phyloP scores from a whole-genome alignment of 2,888 invertebrate genomes.

The Orthosia gothica region DNA sequence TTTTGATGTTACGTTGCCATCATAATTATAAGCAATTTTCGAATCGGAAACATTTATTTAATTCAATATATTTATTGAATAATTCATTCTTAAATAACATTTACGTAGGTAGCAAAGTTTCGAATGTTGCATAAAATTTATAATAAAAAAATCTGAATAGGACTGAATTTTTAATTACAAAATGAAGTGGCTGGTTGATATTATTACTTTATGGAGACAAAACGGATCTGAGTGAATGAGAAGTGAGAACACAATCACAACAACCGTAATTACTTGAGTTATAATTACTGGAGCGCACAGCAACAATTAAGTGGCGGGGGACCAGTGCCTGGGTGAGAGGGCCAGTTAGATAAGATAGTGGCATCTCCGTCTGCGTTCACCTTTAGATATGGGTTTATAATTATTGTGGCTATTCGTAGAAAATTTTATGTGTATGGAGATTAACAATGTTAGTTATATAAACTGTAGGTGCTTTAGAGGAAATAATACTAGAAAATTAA shows the following conservation, averaged over 20 bases:
- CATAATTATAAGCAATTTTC: neutral
- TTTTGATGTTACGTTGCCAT: neutral
- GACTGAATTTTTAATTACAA: no score
- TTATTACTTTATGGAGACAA: neutral
- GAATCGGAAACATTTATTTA: neutral
- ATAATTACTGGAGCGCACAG: constrained; percentile 14
- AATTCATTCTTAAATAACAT: neutral
- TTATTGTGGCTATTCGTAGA: neutral
- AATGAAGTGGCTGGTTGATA: no score
- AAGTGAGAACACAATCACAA: neutral
- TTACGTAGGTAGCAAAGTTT: neutral
- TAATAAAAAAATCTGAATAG: neutral
- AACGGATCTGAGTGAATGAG: neutral
- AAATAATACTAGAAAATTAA: neutral
- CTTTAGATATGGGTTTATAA: constrained; percentile 1
- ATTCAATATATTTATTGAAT: constrained; percentile 1
- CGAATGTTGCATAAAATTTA: constrained; percentile 9
- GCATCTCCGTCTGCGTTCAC: neutral
- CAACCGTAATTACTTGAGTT: constrained; percentile 11
- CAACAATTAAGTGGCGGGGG: constrained; percentile 23
- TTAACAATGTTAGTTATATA: neutral
- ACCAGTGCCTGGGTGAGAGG: constrained; percentile 21
- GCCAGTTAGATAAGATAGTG: constrained; percentile 43
- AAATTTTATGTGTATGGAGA: neutral
- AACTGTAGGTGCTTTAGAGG: neutral